Conservation (phyloP, 2,797 vertebrate genomes). For the Sciurus vulgaris region DNA sequence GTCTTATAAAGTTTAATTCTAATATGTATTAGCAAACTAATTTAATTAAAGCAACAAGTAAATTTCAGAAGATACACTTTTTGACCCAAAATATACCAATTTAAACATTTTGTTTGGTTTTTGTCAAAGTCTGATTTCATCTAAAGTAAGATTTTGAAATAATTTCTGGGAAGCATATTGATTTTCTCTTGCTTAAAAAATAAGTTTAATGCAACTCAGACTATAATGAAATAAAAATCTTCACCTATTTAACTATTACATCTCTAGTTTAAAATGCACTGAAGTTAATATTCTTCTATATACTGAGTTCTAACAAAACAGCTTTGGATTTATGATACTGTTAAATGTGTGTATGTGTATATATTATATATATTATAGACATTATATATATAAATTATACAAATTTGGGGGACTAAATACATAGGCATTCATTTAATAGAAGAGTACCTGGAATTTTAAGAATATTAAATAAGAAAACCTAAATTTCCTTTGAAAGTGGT, state of each 20-base stretch:
- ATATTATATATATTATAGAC: too few species aligned
- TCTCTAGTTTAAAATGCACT: constrained; percentile 41
- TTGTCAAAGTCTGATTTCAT: constrained; percentile 21
- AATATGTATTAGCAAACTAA: constrained; percentile 25
- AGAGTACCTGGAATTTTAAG: constrained; percentile 36
- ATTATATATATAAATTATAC: not conserved
- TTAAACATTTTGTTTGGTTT: constrained; percentile 29
- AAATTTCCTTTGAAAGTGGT: not conserved
- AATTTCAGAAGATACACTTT: constrained; percentile 53
- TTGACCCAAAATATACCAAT: constrained; percentile 35
- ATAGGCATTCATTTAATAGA: constrained; percentile 38
- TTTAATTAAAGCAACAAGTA: not conserved
- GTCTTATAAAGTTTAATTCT: not conserved
- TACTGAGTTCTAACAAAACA: not conserved
- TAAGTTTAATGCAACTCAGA: constrained; percentile 26
- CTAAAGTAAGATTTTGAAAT: constrained; percentile 11
- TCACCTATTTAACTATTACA: constrained; percentile 13
- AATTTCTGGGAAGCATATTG: constrained; percentile 10
- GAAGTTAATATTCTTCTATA: constrained; percentile 35
- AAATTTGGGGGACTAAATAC: not conserved
- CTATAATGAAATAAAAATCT: not conserved
- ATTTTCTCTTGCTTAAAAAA: constrained; percentile 59
- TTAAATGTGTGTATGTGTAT: not conserved
- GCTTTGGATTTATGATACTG: not conserved
- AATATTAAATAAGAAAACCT: constrained; percentile 32